A percentile compares a stretch with the other conserved stretches of the same genome.
These are phyloP conservation scores for Phrynocephalus forsythii DNA, from an alignment of 2,797 vertebrate species.

Conservation along the genomic window DNA sequence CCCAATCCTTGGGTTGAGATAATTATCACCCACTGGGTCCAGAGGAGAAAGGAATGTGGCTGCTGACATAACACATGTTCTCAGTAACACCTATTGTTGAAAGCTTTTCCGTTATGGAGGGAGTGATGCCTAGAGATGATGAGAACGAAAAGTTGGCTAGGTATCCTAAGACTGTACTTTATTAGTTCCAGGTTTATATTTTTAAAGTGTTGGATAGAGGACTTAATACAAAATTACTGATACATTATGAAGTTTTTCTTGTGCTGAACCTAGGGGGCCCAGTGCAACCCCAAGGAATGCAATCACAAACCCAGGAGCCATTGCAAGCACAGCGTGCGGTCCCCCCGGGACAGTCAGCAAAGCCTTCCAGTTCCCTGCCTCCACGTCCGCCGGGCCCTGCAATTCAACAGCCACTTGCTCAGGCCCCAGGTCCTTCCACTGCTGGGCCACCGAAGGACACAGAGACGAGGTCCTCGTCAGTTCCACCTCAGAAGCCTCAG, in stretches of 20 bases:
- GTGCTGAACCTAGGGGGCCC: conserved; percentile 90
- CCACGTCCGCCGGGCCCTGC: conserved; percentile 82
- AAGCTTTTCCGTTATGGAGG: conserved; percentile 19
- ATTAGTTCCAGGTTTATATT: conserved; percentile 53
- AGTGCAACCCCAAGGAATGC: conserved; percentile 90
- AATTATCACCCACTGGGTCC: not conserved
- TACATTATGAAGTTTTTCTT: conserved; percentile 85
- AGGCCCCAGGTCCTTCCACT: conserved; percentile 83
- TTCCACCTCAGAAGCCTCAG: conserved; percentile 85
- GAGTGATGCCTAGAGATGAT: conserved; percentile 18
- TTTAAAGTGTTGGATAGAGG: conserved; percentile 68
- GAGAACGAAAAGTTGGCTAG: not conserved
- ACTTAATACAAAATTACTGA: conserved; percentile 73
- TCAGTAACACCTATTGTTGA: not conserved
- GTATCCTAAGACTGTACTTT: conserved; percentile 25
- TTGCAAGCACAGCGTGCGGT: conserved; percentile 77
- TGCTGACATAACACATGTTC: conserved; percentile 21
- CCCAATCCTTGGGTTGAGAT: not conserved
- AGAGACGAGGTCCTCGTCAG: conserved; percentile 78
- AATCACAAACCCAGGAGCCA: conserved; percentile 86
- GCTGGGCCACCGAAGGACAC: conserved; percentile 82
- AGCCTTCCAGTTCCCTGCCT: conserved; percentile 81
- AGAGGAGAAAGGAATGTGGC: not conserved
- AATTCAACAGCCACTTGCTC: conserved; percentile 86
- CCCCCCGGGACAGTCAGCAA: conserved; percentile 81